Percentiles rank a stretch among this genome's conserved stretches.
phyloP scores from a whole-genome alignment of 2,888 invertebrate species.

The Chorisops tibialis region DNA sequence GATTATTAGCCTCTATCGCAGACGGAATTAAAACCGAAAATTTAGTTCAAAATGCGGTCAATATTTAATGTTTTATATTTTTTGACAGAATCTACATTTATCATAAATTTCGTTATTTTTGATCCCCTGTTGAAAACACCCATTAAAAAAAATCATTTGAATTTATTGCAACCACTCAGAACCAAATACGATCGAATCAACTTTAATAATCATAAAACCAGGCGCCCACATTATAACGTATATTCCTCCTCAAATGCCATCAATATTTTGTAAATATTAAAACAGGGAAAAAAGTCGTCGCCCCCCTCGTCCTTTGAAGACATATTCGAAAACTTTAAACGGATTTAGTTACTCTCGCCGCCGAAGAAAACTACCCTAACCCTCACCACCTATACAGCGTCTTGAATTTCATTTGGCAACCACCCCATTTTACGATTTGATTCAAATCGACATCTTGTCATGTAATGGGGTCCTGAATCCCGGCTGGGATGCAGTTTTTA shows the following conservation, averaged over 20 bases:
- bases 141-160: too few relatives aligned
- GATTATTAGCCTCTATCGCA: too few relatives aligned
- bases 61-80: too few relatives aligned
- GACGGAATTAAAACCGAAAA: too few relatives aligned
- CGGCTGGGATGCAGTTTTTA: background rate
- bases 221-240: conserved; percentile 1
- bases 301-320: conserved; percentile 14
- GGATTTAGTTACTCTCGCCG: conserved; percentile 28
- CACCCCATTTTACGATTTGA: conserved; percentile 22
- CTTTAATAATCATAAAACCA: conserved; percentile 20
- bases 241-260: conserved; percentile 9
- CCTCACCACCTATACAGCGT: conserved; percentile 8
- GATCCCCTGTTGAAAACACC: too few relatives aligned
- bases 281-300: conserved; percentile 2
- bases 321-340: conserved; percentile 25
- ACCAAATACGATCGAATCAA: background rate
- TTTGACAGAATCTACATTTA: too few relatives aligned
- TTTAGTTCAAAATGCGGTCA: too few relatives aligned
- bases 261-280: conserved; percentile 30
- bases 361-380: conserved; percentile 13
- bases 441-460: background rate
- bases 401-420: conserved; percentile 28
- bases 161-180: too few relatives aligned
- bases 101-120: too few relatives aligned
- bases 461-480: conserved; percentile 2